phyloP scores from a whole-genome alignment of 2,113 vertebrate species.

The Chrysemys picta region DNA sequence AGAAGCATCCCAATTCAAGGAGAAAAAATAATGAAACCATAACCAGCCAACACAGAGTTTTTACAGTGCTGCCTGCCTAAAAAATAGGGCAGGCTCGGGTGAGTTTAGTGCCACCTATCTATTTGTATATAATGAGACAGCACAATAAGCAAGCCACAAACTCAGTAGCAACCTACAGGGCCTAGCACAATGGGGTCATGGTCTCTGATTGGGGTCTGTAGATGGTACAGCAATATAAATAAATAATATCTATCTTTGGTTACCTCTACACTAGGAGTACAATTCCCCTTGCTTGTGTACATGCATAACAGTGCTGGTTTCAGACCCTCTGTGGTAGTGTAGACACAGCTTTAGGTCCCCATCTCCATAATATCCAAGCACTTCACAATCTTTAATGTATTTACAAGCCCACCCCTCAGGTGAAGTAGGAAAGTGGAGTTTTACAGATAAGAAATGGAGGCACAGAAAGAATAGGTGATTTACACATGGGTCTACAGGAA shows the following conservation, averaged over 20 bases:
- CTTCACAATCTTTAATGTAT: not conserved
- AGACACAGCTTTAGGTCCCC: not conserved
- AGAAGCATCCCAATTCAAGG: conserved; percentile 15
- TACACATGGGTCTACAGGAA: not conserved
- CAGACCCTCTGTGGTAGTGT: not conserved
- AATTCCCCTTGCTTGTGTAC: not conserved
- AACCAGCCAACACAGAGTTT: not conserved
- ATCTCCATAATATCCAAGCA: not conserved
- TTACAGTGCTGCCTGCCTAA: not conserved
- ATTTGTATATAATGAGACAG: rapidly evolving
- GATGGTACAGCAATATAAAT: not conserved
- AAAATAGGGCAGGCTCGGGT: not conserved
- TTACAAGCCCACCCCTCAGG: not conserved
- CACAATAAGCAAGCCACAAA: not conserved
- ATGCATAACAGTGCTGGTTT: too few species aligned
- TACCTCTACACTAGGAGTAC: not conserved
- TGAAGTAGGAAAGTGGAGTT: not conserved
- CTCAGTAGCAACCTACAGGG: not conserved
- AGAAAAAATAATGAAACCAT: not conserved
- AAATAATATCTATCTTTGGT: not conserved
- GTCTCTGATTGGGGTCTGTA: not conserved
- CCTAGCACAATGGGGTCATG: rapidly evolving
- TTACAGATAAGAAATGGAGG: not conserved
- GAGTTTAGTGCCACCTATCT: not conserved
- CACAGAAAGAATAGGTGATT: not conserved